A percentile compares a stretch with the other conserved stretches of the same genome.
These are phyloP conservation scores for Cynoglossus semilaevis DNA, from an alignment of 2,113 vertebrate species.

Conservation along the genomic window DNA sequence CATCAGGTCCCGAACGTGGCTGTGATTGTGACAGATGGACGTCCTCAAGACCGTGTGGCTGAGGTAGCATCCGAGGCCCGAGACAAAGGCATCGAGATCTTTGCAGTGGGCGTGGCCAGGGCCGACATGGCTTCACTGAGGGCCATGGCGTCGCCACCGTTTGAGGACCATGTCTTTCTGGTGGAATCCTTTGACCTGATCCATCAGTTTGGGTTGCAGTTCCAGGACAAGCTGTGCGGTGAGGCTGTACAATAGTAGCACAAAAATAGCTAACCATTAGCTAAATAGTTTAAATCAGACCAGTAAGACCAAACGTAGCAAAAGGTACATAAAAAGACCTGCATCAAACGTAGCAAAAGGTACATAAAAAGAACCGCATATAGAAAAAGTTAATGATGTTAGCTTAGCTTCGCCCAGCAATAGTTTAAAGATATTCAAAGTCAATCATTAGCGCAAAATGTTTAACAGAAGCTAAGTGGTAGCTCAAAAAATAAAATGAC, in stretches of 20 bases:
- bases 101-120: conserved; percentile 89
- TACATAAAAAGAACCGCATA: no score
- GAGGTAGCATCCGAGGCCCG: conserved; percentile 90
- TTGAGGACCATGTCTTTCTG: conserved; percentile 93
- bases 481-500: no score
- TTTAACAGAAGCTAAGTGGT: no score
- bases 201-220: conserved; percentile 91
- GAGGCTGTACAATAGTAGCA: conserved; percentile 37
- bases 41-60: conserved; percentile 92
- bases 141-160: conserved; percentile 90
- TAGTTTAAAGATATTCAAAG: no score
- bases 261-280: no score
- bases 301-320: no score
- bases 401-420: no score
- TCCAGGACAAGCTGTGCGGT: conserved; percentile 94
- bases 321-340: no score
- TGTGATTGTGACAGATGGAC: conserved; percentile 90
- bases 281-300: no score
- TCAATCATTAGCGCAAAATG: no score
- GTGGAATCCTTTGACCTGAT: conserved; percentile 95
- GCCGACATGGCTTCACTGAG: conserved; percentile 91
- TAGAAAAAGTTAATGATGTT: no score
- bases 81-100: conserved; percentile 90
- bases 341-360: no score
- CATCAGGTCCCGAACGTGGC: conserved; percentile 82